A percentile compares a stretch with the other conserved stretches of the same genome.
These are phyloP conservation scores for Nyctibius grandis DNA, from an alignment of 2,797 vertebrate species.

Conservation along the genomic window DNA sequence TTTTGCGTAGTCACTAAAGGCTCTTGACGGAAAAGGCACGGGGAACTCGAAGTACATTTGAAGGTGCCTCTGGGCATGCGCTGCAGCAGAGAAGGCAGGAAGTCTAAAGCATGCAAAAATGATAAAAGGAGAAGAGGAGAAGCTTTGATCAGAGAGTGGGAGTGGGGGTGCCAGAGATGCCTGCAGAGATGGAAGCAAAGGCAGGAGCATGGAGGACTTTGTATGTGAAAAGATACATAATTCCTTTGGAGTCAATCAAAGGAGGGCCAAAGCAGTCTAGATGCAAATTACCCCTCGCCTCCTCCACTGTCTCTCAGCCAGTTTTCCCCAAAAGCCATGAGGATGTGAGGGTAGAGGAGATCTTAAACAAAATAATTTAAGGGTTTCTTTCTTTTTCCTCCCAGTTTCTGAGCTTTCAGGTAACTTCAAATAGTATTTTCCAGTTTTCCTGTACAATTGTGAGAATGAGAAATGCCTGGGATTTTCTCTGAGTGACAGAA, in stretches of 20 bases:
- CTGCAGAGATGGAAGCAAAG: constrained; percentile 34
- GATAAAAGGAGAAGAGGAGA: constrained; percentile 24
- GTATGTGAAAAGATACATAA: constrained; percentile 16
- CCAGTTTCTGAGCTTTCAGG: not conserved
- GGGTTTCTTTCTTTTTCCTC: not conserved
- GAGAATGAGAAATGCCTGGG: not conserved
- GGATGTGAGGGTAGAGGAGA: not conserved
- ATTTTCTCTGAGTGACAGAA: not conserved
- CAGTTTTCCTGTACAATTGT: not conserved
- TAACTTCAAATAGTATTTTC: not conserved
- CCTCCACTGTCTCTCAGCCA: not conserved
- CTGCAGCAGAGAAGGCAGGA: not conserved
- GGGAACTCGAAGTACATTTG: not conserved
- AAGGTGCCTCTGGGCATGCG: not conserved
- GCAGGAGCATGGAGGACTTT: not conserved
- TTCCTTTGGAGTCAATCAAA: constrained; percentile 40
- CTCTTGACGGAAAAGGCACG: not conserved
- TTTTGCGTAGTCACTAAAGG: not conserved
- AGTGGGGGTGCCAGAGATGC: constrained; percentile 4
- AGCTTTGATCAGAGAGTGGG: constrained; percentile 37
- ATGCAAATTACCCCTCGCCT: constrained; percentile 5
- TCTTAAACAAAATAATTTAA: not conserved
- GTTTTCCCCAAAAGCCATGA: not conserved
- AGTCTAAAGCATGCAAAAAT: not conserved
- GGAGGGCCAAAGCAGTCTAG: not conserved